Conservation (phyloP, 2,113 vertebrate genomes). For the Sterrhoptilus dennistouni region DNA sequence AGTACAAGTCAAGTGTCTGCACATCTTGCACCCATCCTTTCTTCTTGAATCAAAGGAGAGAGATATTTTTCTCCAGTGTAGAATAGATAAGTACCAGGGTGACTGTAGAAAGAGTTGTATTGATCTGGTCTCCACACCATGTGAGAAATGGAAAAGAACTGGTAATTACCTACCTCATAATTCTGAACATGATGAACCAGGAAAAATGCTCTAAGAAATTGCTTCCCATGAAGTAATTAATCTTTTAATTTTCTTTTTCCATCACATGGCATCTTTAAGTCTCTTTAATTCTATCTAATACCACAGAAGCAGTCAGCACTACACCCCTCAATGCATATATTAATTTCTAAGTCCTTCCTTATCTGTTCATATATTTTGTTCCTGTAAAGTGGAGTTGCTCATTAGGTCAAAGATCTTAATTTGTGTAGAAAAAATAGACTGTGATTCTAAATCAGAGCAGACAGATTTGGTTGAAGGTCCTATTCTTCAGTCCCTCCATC, state of each 20-base stretch:
- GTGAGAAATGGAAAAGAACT: background rate
- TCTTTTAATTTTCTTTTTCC: conserved; percentile 13
- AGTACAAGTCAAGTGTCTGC: background rate
- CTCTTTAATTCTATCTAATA: background rate
- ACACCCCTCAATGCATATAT: background rate
- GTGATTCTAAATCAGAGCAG: background rate
- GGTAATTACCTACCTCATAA: conserved; percentile 19
- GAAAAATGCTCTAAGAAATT: background rate
- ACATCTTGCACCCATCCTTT: background rate
- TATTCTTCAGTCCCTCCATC: background rate
- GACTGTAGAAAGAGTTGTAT: background rate
- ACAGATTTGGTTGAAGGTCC: background rate
- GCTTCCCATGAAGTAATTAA: background rate
- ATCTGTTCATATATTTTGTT: background rate
- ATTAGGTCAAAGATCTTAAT: background rate
- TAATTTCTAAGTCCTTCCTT: background rate
- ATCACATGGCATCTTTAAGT: background rate
- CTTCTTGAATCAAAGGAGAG: background rate
- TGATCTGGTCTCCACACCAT: background rate
- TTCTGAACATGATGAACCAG: background rate
- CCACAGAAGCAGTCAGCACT: background rate
- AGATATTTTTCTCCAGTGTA: background rate
- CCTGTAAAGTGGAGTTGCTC: background rate
- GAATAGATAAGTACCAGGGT: background rate
- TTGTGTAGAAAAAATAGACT: background rate